Evolutionary conservation across 2,888 invertebrate species (phyloP), one percentile per base, ranked within the genome.

Genomic region (Chrysolina haemoptera): DNA sequence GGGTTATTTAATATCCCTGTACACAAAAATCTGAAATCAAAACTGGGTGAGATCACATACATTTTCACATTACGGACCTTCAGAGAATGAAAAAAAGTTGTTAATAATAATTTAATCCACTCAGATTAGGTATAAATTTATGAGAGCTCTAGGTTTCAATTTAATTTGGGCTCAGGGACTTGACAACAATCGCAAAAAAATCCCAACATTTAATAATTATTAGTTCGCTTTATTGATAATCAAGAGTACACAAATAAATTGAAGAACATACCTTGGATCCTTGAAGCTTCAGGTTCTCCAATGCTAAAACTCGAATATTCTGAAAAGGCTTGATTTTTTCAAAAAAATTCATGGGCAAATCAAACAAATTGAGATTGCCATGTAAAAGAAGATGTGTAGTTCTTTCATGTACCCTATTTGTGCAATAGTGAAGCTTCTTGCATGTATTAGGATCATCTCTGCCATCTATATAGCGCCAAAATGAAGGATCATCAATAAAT

Each of bases 241-340:
- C 8, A 8, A 35, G 4, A 6, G 8, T 35, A 35, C 35, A 27
- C 8, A 35, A 3, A 35, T 3, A 48, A 59, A 65, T 6, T 27
- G 35, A n/a, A 46, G 14, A 43, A 64, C 18, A 22, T 76, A 82
- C 83, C 83, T 76, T 82, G 74, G 80, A 78, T 71, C 85, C 84
- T 75, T 84, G 81, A 53, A 87, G 81, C 40, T 77, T 77, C 69
- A 86, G 83, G 77, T 86, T 84, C 77, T 88, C 87, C 65, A 88
- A 77, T 0, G 87, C 86, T 46, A 88, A 77, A 8, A 88, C 79
- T 11, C 81, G 84, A 27, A 87, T 73, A 64, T 84, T 82, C 27
- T 77, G 68, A 55, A 77, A 76, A 64, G 76, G 11, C 66, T 71
- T 70, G 62, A 78, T 76, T 12, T 53, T 70, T 6, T 55, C 65